Evolutionary conservation across 1,140 invertebrate species (phyloP).

Genomic region (Anoplolepis gracilipes): DNA sequence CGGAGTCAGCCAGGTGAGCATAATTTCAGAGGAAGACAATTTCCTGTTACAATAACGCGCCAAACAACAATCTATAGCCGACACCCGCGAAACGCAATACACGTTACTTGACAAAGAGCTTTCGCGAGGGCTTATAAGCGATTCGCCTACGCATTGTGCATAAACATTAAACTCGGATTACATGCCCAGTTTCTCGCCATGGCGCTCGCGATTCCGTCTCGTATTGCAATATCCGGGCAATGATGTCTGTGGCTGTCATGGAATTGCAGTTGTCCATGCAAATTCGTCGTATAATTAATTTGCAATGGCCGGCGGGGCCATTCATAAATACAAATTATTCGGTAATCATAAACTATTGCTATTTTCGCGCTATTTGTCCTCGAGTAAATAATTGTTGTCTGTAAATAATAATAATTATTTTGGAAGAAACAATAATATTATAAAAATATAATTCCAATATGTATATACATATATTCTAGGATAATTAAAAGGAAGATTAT

Average conservation of each 20-base stretch:
- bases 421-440: no score
- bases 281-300: slow-evolving; percentile 46
- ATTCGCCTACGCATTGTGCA: slow-evolving; percentile 47
- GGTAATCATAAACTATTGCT: not conserved
- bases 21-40: slow-evolving; percentile 42
- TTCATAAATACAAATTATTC: not conserved
- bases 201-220: slow-evolving; percentile 7
- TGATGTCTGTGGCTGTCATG: no score
- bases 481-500: not conserved
- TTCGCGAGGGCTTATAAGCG: slow-evolving; percentile 43
- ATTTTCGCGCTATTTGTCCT: no score
- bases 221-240: slow-evolving; percentile 10
- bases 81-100: slow-evolving; percentile 40
- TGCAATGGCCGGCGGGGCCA: not conserved
- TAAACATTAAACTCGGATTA: slow-evolving; percentile 51
- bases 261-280: not conserved
- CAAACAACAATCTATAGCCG: slow-evolving; percentile 5
- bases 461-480: not conserved
- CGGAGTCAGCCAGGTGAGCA: not conserved
- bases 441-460: not conserved
- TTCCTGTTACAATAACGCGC: slow-evolving; percentile 51
- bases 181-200: slow-evolving; percentile 12
- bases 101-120: slow-evolving; percentile 57
- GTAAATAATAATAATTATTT: not conserved
- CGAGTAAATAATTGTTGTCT: not conserved